Percentiles rank a stretch among this genome's conserved stretches.
These are phyloP conservation scores for Pristionchus fissidentatus DNA, from an alignment of 2,888 invertebrate species.

Conservation along the genomic window DNA sequence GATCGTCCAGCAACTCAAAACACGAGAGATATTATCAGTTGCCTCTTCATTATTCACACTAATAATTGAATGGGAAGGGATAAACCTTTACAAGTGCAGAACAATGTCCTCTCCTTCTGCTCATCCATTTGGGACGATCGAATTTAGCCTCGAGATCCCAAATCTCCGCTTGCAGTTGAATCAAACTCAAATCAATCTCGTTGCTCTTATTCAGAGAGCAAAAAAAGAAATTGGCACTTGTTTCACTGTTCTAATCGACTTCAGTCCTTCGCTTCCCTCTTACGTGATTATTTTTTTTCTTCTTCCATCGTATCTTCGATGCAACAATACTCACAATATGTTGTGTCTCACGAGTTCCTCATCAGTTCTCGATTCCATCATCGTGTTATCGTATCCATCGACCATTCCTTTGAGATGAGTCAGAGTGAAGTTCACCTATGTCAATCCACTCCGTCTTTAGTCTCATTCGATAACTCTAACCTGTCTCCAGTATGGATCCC, in stretches of 20 bases:
- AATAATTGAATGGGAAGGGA: background rate
- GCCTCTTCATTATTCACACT: too few species aligned
- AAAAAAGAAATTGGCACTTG: background rate
- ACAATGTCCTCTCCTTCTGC: slow-evolving; percentile 78
- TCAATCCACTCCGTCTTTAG: background rate
- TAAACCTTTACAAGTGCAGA: slow-evolving; percentile 80
- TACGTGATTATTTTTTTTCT: background rate
- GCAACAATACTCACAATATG: slow-evolving; percentile 36
- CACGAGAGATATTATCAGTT: slow-evolving; percentile 75
- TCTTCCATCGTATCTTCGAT: background rate
- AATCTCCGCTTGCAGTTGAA: slow-evolving; percentile 86
- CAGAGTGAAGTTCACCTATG: slow-evolving; percentile 42
- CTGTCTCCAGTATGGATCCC: slow-evolving; percentile 32
- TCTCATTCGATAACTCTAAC: background rate
- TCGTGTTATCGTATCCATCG: slow-evolving; percentile 30
- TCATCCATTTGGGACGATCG: slow-evolving; percentile 58
- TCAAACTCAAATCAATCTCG: slow-evolving; percentile 77
- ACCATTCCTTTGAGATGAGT: slow-evolving; percentile 42
- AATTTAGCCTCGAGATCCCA: slow-evolving; percentile 81
- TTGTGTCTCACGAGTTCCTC: slow-evolving; percentile 20
- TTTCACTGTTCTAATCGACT: too few species aligned
- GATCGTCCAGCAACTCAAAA: slow-evolving; percentile 80
- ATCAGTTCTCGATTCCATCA: slow-evolving; percentile 28
- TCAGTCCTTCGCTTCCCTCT: too few species aligned
- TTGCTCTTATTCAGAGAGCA: background rate